Evolutionary conservation across 2,797 vertebrate genomes (phyloP).

Genomic region (Eulemur rubriventer): DNA sequence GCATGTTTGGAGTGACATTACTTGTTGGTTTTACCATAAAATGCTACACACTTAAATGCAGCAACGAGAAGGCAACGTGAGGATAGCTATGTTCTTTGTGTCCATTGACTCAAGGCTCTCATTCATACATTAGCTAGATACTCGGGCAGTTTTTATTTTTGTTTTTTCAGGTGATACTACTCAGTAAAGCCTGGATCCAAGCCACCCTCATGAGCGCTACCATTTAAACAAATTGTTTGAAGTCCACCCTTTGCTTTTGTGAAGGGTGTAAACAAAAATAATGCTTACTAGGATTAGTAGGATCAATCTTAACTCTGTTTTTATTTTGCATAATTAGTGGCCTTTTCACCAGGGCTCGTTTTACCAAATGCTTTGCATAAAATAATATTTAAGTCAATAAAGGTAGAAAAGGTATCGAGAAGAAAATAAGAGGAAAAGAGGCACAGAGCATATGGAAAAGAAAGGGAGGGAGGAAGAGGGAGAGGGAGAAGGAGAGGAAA

Average conservation of each 20-base stretch:
- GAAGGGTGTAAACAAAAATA: neutral
- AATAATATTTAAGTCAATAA: neutral
- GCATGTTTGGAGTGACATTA: too few relatives aligned
- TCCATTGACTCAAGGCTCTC: neutral
- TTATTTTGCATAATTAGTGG: neutral
- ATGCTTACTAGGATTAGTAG: neutral
- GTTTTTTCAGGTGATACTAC: conserved; percentile 58
- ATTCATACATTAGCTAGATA: conserved; percentile 59
- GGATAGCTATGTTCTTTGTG: conserved; percentile 52
- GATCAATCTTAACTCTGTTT: neutral
- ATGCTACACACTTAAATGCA: conserved; percentile 15
- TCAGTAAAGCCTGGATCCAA: conserved; percentile 61
- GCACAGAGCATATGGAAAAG: neutral
- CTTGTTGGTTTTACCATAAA: conserved; percentile 61
- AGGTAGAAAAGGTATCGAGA: neutral
- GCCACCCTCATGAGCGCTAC: conserved; percentile 1
- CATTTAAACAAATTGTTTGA: conserved; percentile 71
- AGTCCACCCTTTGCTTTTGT: conserved; percentile 55
- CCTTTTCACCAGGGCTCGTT: neutral
- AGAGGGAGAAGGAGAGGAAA: neutral
- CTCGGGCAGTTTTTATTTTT: conserved; percentile 37
- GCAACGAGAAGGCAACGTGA: conserved; percentile 51
- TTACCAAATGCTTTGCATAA: neutral
- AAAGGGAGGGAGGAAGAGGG: too few relatives aligned
- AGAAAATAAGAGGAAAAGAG: neutral